Conservation (phyloP, 2,113 vertebrate species). For the Todiramphus saurophagus region DNA sequence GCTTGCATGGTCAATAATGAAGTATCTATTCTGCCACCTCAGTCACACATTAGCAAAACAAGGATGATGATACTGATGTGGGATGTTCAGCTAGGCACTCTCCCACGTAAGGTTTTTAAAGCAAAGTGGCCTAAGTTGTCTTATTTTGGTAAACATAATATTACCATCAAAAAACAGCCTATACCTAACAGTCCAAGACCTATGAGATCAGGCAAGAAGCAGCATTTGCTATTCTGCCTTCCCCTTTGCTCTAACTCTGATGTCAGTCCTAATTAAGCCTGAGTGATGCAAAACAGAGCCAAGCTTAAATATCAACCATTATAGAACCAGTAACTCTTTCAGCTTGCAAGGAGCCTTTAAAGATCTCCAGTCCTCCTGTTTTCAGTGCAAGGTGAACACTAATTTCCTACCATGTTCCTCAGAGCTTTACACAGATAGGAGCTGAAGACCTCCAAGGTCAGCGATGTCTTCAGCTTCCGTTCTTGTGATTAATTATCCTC, state of each 20-base stretch:
- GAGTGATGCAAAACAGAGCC: background rate
- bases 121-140: background rate
- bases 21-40: background rate
- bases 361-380: background rate
- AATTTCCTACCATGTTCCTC: background rate
- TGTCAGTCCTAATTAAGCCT: background rate
- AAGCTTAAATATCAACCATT: background rate
- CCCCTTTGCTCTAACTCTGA: background rate
- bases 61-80: rapidly evolving
- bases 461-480: background rate
- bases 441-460: background rate
- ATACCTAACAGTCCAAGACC: background rate
- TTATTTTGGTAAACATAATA: background rate
- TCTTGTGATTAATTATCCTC: background rate
- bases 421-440: rapidly evolving
- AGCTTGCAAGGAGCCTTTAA: background rate
- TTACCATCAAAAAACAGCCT: background rate
- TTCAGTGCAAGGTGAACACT: background rate
- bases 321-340: background rate
- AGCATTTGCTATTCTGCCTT: background rate
- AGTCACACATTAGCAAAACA: background rate
- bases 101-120: background rate
- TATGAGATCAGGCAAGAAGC: background rate
- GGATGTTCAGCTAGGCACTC: background rate
- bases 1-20: background rate